A percentile compares a stretch with the other conserved stretches of the same genome.
These are phyloP conservation scores for Choristoneura fumiferana DNA, from an alignment of 1,140 invertebrate genomes.

Conservation along the genomic window DNA sequence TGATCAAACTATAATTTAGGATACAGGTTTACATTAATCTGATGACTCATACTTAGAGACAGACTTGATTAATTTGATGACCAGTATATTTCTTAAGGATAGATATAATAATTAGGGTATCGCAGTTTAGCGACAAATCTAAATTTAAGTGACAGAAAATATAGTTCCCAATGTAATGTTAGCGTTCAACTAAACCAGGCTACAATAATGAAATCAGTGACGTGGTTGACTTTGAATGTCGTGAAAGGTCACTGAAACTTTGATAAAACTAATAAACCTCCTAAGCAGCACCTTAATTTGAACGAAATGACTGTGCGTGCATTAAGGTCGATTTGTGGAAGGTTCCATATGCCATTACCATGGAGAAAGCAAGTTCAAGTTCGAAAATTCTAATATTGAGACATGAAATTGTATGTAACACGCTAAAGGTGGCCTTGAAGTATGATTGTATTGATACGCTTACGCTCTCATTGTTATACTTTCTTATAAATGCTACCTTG, in stretches of 20 bases:
- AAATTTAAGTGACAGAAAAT: no score
- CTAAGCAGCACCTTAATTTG: constrained; percentile 8
- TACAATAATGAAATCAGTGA: neutral
- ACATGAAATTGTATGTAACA: constrained; percentile 24
- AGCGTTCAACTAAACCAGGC: no score
- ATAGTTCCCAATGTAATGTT: no score
- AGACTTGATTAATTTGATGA: no score
- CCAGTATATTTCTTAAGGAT: no score
- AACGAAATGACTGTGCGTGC: constrained; percentile 7
- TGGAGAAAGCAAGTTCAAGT: constrained; percentile 1
- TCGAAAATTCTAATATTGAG: constrained; percentile 11
- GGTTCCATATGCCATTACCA: neutral
- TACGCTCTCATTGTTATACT: no score
- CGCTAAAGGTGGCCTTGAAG: constrained; percentile 27
- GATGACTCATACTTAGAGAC: no score
- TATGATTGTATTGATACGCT: constrained; percentile 22
- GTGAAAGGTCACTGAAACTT: constrained; percentile 12
- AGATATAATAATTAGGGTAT: no score
- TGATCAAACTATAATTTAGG: no score
- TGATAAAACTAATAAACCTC: constrained; percentile 11
- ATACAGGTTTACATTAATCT: no score
- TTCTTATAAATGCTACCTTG: no score
- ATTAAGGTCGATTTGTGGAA: constrained; percentile 8
- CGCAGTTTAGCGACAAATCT: no score
- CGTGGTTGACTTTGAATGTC: constrained; percentile 1